Base-by-base conservation (phyloP, 1,140 invertebrate species). In the Eumaeus atala region DNA sequence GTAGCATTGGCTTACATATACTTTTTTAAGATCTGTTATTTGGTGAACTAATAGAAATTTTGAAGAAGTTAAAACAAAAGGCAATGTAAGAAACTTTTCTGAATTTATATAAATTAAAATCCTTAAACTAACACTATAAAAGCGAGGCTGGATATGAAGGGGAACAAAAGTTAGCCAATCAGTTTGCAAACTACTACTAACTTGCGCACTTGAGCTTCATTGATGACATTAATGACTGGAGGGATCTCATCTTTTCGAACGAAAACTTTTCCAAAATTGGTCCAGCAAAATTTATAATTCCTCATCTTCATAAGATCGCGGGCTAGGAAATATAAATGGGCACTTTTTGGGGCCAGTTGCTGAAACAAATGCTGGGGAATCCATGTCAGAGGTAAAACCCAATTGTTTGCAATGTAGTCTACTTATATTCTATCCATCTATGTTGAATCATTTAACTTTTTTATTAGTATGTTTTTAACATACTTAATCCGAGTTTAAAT, bases 261-360 rank as follows among this genome's bases (percentile, higher is more conserved):
- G n/a, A 16, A 40, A 3, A 40, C 38, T 14, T 14, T 12, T 12
- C 34, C 49, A 51, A 51, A 51, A 0, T 4, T 17, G 10, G 49
- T 51, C 49, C 49, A 51, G 12, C 35, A 51, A 36, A 37, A 51
- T 51, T 18, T 51, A n/a, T 38, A 51, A 7, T 17, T 10, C 35
- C 37, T 51, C 14, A 10, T 12, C 36, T 51, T 51, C 10, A 36
- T 16, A 16, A 51, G 14, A 33, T 51, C 49, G n/a, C 49, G 28
- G 10, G 49, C 49, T 10, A 51, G 34, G 9, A 51, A 51, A 51
- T 37, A 51, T 16, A 51, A 12, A 12, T 28, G 48, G 28, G 48
- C 48, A 9, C 28, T 14, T 50, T 50, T 50, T 1, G 48, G 12
- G n/a, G 49, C 37, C 0, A 51, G 9, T 17, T 51, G 36, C 16